Conservation (phyloP, 2,113 vertebrate species). For the Meles meles region DNA sequence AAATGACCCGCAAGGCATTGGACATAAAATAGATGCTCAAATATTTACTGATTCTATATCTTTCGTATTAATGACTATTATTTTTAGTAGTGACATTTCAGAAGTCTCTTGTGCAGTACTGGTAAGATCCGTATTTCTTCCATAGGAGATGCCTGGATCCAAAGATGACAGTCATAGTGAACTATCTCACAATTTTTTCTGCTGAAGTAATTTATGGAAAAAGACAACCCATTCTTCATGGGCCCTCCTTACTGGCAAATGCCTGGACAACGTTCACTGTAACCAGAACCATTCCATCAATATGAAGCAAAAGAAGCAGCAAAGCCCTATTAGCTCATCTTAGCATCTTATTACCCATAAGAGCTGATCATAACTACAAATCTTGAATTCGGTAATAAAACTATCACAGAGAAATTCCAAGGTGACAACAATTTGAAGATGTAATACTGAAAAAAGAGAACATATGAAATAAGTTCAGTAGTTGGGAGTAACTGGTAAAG, state of each 20-base stretch:
- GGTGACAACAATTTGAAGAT: not conserved
- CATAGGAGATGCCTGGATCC: not conserved
- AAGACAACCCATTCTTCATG: not conserved
- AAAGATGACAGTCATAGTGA: not conserved
- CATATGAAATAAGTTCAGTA: not conserved
- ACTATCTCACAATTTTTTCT: not conserved
- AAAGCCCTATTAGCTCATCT: not conserved
- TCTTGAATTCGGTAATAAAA: constrained; percentile 25
- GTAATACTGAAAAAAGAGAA: not conserved
- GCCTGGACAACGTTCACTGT: not conserved
- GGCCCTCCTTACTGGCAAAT: not conserved
- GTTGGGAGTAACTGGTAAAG: not conserved
- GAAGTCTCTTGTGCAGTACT: not conserved
- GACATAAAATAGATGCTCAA: constrained; percentile 16
- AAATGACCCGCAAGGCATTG: not conserved
- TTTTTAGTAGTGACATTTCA: not conserved
- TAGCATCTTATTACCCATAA: constrained; percentile 16
- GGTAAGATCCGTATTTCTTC: not conserved
- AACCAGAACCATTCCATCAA: not conserved
- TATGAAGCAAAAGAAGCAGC: constrained; percentile 31
- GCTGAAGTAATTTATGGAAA: not conserved
- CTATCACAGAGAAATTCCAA: not conserved
- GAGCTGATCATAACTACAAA: not conserved
- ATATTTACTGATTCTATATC: constrained; percentile 15
- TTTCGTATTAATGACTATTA: not conserved